phyloP scores from a whole-genome alignment of 2,888 invertebrate genomes.

The Stomorhina lunata region DNA sequence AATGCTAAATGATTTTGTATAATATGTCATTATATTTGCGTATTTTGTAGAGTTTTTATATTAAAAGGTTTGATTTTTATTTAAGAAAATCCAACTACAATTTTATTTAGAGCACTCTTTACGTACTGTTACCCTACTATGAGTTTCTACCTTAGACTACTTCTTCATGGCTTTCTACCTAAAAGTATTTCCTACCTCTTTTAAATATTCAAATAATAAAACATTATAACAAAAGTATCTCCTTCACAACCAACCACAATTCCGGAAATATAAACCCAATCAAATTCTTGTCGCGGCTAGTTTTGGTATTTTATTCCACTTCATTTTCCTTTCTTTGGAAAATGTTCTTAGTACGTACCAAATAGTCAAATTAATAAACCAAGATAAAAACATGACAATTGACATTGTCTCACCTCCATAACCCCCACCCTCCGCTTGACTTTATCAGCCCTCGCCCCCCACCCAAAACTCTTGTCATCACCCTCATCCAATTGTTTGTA shows the following conservation, averaged over 20 bases:
- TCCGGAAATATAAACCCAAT: conserved; percentile 52
- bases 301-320: conserved; percentile 32
- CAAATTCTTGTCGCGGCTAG: conserved; percentile 53
- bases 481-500: conserved; percentile 39
- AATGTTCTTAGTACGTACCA: not conserved
- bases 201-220: not conserved
- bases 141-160: no score
- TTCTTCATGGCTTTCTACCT: no score
- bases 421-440: not conserved
- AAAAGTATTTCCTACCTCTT: not conserved
- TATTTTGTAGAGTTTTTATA: no score
- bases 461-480: not conserved
- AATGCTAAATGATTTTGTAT: no score
- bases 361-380: conserved; percentile 56
- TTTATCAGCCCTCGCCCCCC: not conserved
- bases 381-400: conserved; percentile 51
- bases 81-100: no score
- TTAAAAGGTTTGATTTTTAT: no score
- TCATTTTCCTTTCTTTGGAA: conserved; percentile 8
- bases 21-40: no score
- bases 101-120: no score
- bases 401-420: conserved; percentile 46
- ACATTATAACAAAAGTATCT: not conserved
- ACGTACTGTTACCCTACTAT: no score
- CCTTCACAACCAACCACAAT: not conserved